Evolutionary conservation across 2,888 invertebrate genomes (phyloP), one percentile per base, ranked within the genome.

Genomic region (Eustalomyia histrio): DNA sequence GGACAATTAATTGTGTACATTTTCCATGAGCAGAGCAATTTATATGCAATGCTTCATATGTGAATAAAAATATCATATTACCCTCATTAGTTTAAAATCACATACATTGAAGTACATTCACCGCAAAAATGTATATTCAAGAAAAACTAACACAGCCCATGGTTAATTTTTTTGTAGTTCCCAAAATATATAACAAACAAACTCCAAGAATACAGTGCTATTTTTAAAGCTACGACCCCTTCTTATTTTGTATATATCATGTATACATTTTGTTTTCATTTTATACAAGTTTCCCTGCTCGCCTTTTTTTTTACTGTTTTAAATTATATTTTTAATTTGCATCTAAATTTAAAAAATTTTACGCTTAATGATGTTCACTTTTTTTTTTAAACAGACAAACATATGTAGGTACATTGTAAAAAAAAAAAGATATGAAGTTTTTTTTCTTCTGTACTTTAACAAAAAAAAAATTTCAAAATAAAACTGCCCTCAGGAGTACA

Each of bases 401-500:
- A 64, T 57, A 69, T 57, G 69, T 39, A 58, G 24, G 24, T 63
- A 17, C 1, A 6, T 4, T 60, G 14, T 14, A 78, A 55, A 33
- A 60, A 78, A 55, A 33, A 60, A 60, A 72, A 61, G 65, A 39
- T 69, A 64, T 69, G 67, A 57, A 55, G 52, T 39, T 60, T 29
- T 52, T 9, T 24, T 55, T 14, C 7, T 57, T 63, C 43, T 3
- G 14, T 8, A 50, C 17, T 16, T 12, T 61, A n/a, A 43, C 21
- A 47, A 12, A 35, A 50, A 24, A 57, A 14, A 50, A 5, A 33
- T 50, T 52, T 61, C 12, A 8, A 12, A 61, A 71, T 50, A 75
- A 47, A 67, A 76, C 69, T 79, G 53, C 69, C 52, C 79, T 55
- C 79, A 50, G 60, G 79, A 69, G 79, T 17, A 79, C 39, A 79